These are phyloP conservation scores for Argynnis bischoffii DNA, from an alignment of 2,888 invertebrate species.

Conservation along the genomic window DNA sequence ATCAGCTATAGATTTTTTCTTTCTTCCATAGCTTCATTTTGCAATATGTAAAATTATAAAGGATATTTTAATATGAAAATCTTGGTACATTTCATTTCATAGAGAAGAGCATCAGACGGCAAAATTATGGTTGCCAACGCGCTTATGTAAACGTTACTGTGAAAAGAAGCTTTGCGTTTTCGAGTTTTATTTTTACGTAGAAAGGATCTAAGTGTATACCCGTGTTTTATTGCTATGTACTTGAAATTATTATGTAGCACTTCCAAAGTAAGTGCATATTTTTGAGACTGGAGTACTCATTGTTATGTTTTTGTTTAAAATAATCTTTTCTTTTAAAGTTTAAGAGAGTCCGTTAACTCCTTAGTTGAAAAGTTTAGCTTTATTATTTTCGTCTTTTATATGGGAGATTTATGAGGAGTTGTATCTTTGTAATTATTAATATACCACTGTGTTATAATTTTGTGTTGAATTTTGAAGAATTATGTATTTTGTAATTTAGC, in stretches of 20 bases:
- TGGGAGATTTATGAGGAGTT: background rate
- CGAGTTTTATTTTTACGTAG: slow-evolving; percentile 40
- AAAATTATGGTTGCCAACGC: background rate
- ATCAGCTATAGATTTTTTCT: no score
- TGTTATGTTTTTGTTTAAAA: slow-evolving; percentile 23
- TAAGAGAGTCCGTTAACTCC: slow-evolving; percentile 24
- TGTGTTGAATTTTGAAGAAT: no score
- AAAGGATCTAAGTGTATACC: slow-evolving; percentile 41
- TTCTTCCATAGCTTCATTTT: no score
- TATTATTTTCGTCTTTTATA: slow-evolving; percentile 12
- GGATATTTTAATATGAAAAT: no score
- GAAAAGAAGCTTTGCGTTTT: slow-evolving; percentile 29
- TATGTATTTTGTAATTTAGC: no score
- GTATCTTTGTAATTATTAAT: background rate
- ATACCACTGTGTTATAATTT: background rate
- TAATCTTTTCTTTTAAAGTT: slow-evolving; percentile 22
- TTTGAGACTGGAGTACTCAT: slow-evolving; percentile 31
- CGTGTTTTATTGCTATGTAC: slow-evolving; percentile 37
- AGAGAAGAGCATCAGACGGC: background rate
- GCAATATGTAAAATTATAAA: no score
- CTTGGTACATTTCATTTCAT: no score
- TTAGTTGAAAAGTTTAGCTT: slow-evolving; percentile 12
- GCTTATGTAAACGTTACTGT: slow-evolving; percentile 12
- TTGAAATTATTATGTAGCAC: slow-evolving; percentile 35
- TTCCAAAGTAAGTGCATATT: slow-evolving; percentile 36